A percentile compares a stretch with the other conserved stretches of the same genome.
These are phyloP conservation scores for Cavia porcellus DNA, from an alignment of 2,113 vertebrate genomes.

Conservation along the genomic window DNA sequence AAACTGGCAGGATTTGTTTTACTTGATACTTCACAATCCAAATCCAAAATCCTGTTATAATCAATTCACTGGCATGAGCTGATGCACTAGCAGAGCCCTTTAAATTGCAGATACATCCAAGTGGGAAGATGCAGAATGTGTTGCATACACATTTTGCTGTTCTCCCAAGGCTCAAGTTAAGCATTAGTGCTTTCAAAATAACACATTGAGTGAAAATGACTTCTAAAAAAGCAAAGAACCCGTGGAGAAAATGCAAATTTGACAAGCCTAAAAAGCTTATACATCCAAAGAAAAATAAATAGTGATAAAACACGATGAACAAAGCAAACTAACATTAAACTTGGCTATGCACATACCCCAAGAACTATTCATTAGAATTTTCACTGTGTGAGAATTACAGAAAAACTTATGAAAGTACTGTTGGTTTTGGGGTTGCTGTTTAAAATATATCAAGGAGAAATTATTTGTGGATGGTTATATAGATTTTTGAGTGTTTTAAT, in stretches of 20 bases:
- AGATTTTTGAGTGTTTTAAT: neutral
- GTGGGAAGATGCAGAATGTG: neutral
- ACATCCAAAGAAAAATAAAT: neutral
- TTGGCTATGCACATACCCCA: neutral
- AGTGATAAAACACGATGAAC: neutral
- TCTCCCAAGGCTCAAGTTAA: neutral
- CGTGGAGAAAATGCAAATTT: neutral
- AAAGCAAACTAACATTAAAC: neutral
- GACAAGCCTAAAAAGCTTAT: neutral
- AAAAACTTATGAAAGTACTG: neutral
- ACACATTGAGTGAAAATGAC: neutral
- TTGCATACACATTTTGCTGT: neutral
- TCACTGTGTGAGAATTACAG: neutral
- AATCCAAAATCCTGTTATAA: neutral
- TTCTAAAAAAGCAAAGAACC: neutral
- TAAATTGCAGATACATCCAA: neutral
- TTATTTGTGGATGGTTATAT: neutral
- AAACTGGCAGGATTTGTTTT: neutral
- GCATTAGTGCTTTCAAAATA: neutral
- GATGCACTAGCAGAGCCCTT: neutral
- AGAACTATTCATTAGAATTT: neutral
- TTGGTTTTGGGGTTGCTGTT: neutral
- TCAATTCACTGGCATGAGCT: neutral
- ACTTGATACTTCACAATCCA: neutral
- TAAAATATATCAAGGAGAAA: conserved; percentile 11